Percentiles rank a stretch among this genome's conserved stretches.
These are phyloP conservation scores for Bombus confusus DNA, from an alignment of 1,140 invertebrate species.

Conservation along the genomic window DNA sequence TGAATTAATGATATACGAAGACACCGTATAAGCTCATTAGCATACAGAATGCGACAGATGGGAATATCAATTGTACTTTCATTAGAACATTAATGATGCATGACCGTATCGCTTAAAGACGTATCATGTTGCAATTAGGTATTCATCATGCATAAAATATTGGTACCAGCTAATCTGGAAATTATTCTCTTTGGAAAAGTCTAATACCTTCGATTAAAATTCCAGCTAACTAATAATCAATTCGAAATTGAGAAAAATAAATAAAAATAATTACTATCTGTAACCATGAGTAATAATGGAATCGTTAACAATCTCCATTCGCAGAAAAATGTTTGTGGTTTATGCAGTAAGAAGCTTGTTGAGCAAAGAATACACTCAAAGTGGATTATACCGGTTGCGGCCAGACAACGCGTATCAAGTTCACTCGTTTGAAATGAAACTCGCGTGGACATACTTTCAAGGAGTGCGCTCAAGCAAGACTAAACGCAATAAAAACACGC, in stretches of 20 bases:
- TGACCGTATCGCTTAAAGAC: not conserved
- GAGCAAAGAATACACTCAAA: slow-evolving; percentile 2
- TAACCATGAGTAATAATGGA: not conserved
- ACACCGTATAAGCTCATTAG: slow-evolving; percentile 15
- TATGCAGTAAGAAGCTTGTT: not conserved
- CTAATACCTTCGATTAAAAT: not conserved
- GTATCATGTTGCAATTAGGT: not conserved
- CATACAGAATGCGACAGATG: not conserved
- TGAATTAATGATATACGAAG: not conserved
- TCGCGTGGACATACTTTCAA: slow-evolving; percentile 5
- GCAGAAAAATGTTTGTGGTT: not conserved
- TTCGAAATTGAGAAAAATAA: not conserved
- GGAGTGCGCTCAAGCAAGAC: not conserved
- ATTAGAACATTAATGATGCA: slow-evolving; percentile 25
- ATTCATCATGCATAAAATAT: not conserved
- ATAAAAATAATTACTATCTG: not conserved
- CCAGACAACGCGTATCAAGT: slow-evolving; percentile 24
- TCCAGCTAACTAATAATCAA: not conserved
- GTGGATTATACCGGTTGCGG: slow-evolving; percentile 20
- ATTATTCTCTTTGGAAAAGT: not conserved
- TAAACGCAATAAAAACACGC: not conserved
- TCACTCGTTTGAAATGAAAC: slow-evolving; percentile 15
- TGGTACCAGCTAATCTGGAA: not conserved
- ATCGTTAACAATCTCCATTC: not conserved
- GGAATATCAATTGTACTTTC: slow-evolving; percentile 15